Conservation (phyloP, 2,113 vertebrate species). For the Mohoua ochrocephala region DNA sequence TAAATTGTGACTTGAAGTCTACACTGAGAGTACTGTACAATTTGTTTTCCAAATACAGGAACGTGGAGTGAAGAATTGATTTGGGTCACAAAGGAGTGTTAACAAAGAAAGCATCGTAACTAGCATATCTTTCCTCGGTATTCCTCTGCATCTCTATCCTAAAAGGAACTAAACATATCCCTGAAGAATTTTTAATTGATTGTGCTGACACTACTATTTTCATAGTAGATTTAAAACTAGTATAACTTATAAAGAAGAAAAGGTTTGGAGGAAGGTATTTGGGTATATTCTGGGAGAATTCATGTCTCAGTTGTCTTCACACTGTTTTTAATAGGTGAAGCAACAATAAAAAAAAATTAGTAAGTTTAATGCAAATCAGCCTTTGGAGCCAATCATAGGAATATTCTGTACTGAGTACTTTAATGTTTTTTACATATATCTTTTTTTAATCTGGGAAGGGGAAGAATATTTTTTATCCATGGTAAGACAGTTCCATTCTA, state of each 20-base stretch:
- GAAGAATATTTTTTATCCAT: not conserved
- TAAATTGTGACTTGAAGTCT: slow-evolving; percentile 97
- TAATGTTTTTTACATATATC: not conserved
- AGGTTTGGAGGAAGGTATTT: not conserved
- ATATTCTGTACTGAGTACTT: not conserved
- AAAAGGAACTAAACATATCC: not conserved
- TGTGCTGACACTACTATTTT: not conserved
- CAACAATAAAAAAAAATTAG: not conserved
- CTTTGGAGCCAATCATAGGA: not conserved
- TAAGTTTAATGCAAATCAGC: not conserved
- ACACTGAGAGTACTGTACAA: slow-evolving; percentile 96
- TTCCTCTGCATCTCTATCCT: not conserved
- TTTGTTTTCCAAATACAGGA: slow-evolving; percentile 95
- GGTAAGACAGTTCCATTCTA: not conserved
- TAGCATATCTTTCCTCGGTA: not conserved
- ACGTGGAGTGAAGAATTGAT: slow-evolving; percentile 76
- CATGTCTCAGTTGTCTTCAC: not conserved
- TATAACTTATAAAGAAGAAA: not conserved
- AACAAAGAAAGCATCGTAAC: not conserved
- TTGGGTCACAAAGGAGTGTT: not conserved
- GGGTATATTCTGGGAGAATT: not conserved
- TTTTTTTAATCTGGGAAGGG: not conserved
- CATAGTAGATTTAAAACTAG: not conserved
- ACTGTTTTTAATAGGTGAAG: not conserved
- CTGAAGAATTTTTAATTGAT: not conserved